These are phyloP conservation scores for Chunga burmeisteri DNA, from an alignment of 2,113 vertebrate genomes.

Conservation along the genomic window DNA sequence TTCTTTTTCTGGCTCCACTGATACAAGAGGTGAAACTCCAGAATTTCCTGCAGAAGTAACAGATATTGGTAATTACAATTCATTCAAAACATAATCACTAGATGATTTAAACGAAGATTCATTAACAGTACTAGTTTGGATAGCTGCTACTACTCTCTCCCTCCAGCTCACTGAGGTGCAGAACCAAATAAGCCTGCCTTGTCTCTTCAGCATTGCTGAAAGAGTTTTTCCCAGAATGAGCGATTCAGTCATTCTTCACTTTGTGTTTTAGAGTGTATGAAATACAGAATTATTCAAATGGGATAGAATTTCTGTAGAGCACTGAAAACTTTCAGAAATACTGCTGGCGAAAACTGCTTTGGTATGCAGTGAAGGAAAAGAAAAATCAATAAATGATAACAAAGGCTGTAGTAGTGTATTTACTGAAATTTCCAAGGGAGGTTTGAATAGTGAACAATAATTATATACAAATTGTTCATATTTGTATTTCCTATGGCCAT, in stretches of 20 bases:
- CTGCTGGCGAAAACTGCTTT: neutral
- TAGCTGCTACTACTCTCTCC: neutral
- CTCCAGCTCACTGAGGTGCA: neutral
- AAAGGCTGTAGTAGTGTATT: neutral
- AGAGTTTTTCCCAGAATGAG: neutral
- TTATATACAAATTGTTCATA: neutral
- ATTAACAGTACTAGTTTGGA: neutral
- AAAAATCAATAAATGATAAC: neutral
- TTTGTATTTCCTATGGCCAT: neutral
- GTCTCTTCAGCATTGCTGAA: neutral
- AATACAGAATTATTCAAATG: neutral
- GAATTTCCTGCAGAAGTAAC: constrained; percentile 66
- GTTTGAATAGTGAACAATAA: neutral
- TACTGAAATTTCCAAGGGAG: neutral
- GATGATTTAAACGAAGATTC: neutral
- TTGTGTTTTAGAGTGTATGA: neutral
- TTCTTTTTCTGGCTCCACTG: constrained; percentile 47
- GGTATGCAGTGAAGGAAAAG: neutral
- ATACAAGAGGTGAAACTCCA: constrained; percentile 62
- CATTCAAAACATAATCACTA: neutral
- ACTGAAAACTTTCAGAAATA: neutral
- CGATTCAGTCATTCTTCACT: neutral
- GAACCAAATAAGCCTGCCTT: neutral
- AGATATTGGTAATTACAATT: constrained; percentile 72
- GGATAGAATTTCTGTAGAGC: neutral